Conservation (phyloP, 2,888 invertebrate genomes). For the Idaea aversata region DNA sequence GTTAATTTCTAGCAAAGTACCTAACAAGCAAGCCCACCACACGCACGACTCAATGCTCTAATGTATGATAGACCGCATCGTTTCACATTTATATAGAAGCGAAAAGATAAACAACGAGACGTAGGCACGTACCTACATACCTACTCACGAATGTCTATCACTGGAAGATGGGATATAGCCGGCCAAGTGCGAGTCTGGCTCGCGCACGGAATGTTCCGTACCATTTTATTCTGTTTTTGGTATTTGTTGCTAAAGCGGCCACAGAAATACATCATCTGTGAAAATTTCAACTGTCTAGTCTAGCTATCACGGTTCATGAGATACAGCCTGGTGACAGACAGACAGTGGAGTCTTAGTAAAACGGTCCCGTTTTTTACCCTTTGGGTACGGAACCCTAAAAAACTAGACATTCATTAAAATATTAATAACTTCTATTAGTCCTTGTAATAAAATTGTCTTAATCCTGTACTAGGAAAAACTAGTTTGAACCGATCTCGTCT, state of each 20-base stretch:
- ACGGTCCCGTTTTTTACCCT: too few species aligned
- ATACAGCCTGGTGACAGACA: too few species aligned
- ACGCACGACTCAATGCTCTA: conserved; percentile 28
- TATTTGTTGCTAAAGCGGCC: too few species aligned
- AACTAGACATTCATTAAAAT: neutral
- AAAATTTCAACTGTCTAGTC: too few species aligned
- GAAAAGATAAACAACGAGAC: conserved; percentile 44
- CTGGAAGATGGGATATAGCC: neutral
- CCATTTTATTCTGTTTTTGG: too few species aligned
- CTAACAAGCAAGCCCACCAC: conserved; percentile 11
- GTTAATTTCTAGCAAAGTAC: conserved; percentile 17
- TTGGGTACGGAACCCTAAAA: neutral
- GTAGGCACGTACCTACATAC: conserved; percentile 8
- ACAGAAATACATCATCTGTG: too few species aligned
- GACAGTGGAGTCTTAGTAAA: too few species aligned
- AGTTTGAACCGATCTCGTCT: conserved; percentile 12
- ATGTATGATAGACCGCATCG: conserved; percentile 33
- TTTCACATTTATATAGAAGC: conserved; percentile 46
- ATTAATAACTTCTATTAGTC: neutral
- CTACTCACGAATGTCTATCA: conserved; percentile 7
- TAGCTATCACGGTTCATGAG: too few species aligned
- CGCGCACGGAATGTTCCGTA: too few species aligned
- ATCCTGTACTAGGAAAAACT: conserved; percentile 10
- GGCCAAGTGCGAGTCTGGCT: too few species aligned
- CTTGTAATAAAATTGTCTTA: neutral